phyloP scores from a whole-genome alignment of 2,113 vertebrate genomes.

The Felis chaus region DNA sequence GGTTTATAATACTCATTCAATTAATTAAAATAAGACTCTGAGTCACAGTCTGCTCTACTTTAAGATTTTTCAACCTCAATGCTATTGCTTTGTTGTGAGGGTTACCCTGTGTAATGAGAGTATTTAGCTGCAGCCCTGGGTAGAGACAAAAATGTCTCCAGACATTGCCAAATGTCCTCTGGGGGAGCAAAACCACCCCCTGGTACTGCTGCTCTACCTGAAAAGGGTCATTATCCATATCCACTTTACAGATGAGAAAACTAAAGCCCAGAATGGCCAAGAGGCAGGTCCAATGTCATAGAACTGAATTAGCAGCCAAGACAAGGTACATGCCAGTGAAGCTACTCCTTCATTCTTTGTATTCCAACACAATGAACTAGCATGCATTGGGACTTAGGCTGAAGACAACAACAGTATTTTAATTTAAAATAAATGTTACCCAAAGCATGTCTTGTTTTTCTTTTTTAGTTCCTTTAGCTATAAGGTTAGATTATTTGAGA shows the following conservation, averaged over 20 bases:
- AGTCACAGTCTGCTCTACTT: neutral
- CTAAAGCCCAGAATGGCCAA: neutral
- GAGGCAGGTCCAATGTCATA: neutral
- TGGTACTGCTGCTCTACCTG: neutral
- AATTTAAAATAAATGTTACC: neutral
- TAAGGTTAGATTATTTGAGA: neutral
- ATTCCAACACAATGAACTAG: neutral
- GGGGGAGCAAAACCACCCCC: neutral
- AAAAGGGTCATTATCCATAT: neutral
- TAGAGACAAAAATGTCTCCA: neutral
- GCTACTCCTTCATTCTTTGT: neutral
- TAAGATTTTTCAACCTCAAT: neutral
- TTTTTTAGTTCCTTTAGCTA: neutral
- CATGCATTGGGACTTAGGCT: neutral
- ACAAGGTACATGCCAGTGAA: rapidly evolving
- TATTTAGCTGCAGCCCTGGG: neutral
- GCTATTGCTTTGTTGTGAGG: neutral
- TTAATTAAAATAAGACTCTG: conserved; percentile 16
- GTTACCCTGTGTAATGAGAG: neutral
- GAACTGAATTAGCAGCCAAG: neutral
- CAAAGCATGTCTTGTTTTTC: neutral
- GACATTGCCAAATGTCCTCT: neutral
- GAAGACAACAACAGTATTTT: neutral
- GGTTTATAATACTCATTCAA: neutral
- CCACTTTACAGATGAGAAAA: neutral